phyloP scores from a whole-genome alignment of 1,140 invertebrate species.

The Apis florea region DNA sequence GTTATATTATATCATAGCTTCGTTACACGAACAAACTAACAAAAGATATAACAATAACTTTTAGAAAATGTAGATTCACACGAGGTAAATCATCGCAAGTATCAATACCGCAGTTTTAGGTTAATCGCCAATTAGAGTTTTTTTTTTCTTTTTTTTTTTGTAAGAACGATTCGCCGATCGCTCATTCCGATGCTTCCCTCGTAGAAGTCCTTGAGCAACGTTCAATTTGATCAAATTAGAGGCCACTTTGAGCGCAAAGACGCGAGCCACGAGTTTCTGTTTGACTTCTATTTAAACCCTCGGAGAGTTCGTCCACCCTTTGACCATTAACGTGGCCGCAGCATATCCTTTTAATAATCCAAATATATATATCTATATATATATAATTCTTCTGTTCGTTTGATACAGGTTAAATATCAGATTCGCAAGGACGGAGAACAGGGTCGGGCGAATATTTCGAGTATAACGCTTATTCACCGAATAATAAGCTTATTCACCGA shows the following conservation, averaged over 20 bases:
- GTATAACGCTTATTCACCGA: slow-evolving; percentile 10
- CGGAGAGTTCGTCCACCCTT: slow-evolving; percentile 6
- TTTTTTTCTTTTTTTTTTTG: background rate
- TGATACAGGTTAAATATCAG: slow-evolving; percentile 10
- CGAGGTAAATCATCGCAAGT: background rate
- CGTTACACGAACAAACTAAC: too few relatives aligned
- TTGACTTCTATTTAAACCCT: slow-evolving; percentile 34
- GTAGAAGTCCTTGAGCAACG: background rate
- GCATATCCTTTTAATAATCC: slow-evolving; percentile 42
- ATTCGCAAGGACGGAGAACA: background rate
- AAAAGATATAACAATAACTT: too few relatives aligned
- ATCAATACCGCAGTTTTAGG: background rate
- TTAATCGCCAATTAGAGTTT: slow-evolving; percentile 1
- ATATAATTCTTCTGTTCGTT: slow-evolving; percentile 4
- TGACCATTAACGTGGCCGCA: background rate
- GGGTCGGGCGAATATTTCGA: slow-evolving; percentile 26
- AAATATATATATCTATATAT: background rate
- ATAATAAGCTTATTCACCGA: slow-evolving; percentile 5
- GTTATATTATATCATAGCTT: too few relatives aligned
- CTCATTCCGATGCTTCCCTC: background rate
- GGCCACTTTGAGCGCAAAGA: slow-evolving; percentile 21
- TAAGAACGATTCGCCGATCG: background rate
- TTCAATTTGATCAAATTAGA: slow-evolving; percentile 37
- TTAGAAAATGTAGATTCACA: too few relatives aligned
- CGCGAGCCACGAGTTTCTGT: slow-evolving; percentile 4